A percentile compares a stretch with the other conserved stretches of the same genome.
These are phyloP conservation scores for Cheilosia soror DNA, from an alignment of 2,888 invertebrate species.

Conservation along the genomic window DNA sequence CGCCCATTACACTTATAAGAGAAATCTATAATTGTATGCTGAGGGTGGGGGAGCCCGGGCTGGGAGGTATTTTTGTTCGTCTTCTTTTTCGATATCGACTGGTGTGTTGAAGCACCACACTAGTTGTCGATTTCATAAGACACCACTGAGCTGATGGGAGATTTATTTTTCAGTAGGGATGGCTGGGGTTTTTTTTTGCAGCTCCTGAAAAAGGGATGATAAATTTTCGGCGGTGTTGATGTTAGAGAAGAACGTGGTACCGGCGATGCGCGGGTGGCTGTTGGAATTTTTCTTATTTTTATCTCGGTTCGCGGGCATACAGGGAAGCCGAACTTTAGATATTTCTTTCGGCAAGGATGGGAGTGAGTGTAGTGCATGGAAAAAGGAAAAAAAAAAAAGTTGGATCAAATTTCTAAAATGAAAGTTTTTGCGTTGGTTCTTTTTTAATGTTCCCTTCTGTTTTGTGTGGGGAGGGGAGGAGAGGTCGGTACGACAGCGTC, in stretches of 20 bases:
- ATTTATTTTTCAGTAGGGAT: conserved; percentile 63
- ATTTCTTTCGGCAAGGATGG: conserved; percentile 47
- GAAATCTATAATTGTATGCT: conserved; percentile 70
- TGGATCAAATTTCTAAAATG: conserved; percentile 71
- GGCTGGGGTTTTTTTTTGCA: conserved; percentile 39
- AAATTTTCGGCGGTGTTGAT: conserved; percentile 69
- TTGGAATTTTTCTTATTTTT: conserved; percentile 60
- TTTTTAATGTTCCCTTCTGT: conserved; percentile 44
- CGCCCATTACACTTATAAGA: conserved; percentile 69
- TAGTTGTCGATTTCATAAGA: conserved; percentile 70
- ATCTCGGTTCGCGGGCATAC: conserved; percentile 38
- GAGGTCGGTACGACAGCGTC: conserved; percentile 1
- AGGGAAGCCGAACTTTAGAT: conserved; percentile 64
- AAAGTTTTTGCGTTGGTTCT: conserved; percentile 60
- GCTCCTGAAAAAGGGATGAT: conserved; percentile 62
- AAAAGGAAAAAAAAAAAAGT: conserved; percentile 26
- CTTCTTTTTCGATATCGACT: conserved; percentile 57
- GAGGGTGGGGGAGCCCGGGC: neutral
- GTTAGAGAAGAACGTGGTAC: conserved; percentile 59
- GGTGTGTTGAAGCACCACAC: conserved; percentile 28
- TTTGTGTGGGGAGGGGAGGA: neutral
- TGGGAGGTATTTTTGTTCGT: conserved; percentile 2
- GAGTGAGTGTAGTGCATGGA: conserved; percentile 40
- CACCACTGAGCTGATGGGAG: conserved; percentile 64
- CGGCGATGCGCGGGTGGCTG: conserved; percentile 31